A percentile compares a stretch with the other conserved stretches of the same genome.
These are phyloP conservation scores for Ditylenchus dipsaci DNA, from an alignment of 1,140 invertebrate genomes.

Conservation along the genomic window DNA sequence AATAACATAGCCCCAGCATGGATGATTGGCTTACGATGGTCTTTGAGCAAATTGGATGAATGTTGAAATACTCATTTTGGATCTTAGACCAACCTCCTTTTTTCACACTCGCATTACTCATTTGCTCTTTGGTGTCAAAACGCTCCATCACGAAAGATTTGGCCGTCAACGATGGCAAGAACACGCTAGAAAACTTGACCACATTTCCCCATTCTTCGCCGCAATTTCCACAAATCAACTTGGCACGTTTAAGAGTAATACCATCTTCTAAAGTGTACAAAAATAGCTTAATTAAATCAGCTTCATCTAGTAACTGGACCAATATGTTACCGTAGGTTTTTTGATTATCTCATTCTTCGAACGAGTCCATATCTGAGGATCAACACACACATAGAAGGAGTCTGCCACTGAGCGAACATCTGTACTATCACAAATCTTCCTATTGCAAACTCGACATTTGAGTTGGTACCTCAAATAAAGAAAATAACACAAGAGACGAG, in stretches of 20 bases:
- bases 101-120: neutral
- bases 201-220: constrained; percentile 22
- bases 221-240: constrained; percentile 18
- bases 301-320: too few relatives aligned
- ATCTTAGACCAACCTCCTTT: constrained; percentile 18
- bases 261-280: constrained; percentile 17
- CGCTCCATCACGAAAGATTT: constrained; percentile 17
- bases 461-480: constrained; percentile 9
- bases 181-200: constrained; percentile 33
- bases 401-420: constrained; percentile 21
- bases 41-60: constrained; percentile 18
- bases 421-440: constrained; percentile 18
- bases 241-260: constrained; percentile 30
- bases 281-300: neutral
- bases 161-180: constrained; percentile 18
- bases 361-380: constrained; percentile 20
- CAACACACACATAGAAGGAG: constrained; percentile 26
- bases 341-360: constrained; percentile 7
- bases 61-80: constrained; percentile 28
- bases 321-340: constrained; percentile 8
- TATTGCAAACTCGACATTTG: constrained; percentile 18
- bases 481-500: constrained; percentile 4
- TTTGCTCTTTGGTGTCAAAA: neutral
- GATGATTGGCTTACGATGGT: constrained; percentile 15
- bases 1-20: constrained; percentile 12